Evolutionary conservation across 2,113 vertebrate species (phyloP).

Genomic region (Bubo scandiacus): DNA sequence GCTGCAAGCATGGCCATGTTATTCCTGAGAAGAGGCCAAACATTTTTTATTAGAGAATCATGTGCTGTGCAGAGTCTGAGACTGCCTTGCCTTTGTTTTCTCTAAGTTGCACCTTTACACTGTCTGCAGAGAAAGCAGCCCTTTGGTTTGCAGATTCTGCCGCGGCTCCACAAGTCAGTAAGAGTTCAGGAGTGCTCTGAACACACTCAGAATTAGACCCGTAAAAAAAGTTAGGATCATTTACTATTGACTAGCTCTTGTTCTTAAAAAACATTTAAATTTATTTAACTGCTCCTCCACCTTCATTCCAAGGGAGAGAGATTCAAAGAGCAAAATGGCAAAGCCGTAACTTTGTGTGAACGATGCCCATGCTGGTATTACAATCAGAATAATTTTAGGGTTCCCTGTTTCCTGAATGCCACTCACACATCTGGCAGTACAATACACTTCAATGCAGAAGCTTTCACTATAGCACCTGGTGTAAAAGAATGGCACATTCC

Average conservation of each 20-base stretch:
- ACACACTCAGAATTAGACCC: not conserved
- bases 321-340: not conserved
- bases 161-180: not conserved
- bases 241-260: not conserved
- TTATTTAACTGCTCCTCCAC: not conserved
- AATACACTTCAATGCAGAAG: not conserved
- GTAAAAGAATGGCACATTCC: not conserved
- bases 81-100: constrained; percentile 56
- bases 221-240: not conserved
- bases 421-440: too few species aligned
- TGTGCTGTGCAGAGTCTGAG: constrained; percentile 35
- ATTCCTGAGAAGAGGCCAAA: constrained; percentile 66
- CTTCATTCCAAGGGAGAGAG: not conserved
- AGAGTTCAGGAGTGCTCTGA: not conserved
- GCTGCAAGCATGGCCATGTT: constrained; percentile 66
- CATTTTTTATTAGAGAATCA: constrained; percentile 60
- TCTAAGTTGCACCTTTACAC: not conserved
- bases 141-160: constrained; percentile 17
- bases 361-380: not conserved
- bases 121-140: not conserved
- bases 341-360: not conserved
- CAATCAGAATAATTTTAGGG: not conserved
- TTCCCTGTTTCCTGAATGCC: not conserved
- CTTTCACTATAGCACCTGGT: not conserved
- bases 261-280: not conserved